These are phyloP conservation scores for Garra rufa DNA, from an alignment of 2,113 vertebrate genomes.

Conservation along the genomic window DNA sequence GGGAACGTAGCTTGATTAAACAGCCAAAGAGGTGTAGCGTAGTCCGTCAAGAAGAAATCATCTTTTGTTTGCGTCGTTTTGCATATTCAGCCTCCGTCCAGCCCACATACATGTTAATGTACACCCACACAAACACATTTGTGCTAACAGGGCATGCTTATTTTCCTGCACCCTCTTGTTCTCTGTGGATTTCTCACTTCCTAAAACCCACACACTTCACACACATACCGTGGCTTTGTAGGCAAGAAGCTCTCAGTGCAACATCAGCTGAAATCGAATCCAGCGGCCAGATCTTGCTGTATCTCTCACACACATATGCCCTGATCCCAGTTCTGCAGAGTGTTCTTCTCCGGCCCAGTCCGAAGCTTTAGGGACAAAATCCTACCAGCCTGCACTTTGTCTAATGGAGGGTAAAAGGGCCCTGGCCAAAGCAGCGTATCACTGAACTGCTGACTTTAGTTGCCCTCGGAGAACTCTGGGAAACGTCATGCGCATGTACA, in stretches of 20 bases:
- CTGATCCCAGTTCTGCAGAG: slow-evolving; percentile 73
- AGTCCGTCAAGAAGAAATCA: slow-evolving; percentile 65
- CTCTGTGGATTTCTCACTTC: slow-evolving; percentile 55
- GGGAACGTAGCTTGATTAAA: slow-evolving; percentile 19
- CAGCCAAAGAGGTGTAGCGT: slow-evolving; percentile 35
- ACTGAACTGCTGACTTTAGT: slow-evolving; percentile 48
- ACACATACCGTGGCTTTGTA: slow-evolving; percentile 46
- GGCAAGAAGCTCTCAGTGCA: slow-evolving; percentile 68
- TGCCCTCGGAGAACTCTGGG: slow-evolving; percentile 35
- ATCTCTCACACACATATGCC: slow-evolving; percentile 73
- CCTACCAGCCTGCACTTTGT: slow-evolving; percentile 55
- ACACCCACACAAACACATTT: slow-evolving; percentile 82
- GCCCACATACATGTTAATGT: slow-evolving; percentile 82
- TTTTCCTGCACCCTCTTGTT: slow-evolving; percentile 62
- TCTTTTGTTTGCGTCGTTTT: slow-evolving; percentile 77
- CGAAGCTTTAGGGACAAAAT: slow-evolving; percentile 62
- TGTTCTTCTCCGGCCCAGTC: slow-evolving; percentile 65
- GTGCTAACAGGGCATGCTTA: slow-evolving; percentile 79
- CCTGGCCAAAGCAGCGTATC: slow-evolving; percentile 36
- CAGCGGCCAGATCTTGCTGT: slow-evolving; percentile 70
- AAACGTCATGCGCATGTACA: slow-evolving; percentile 35
- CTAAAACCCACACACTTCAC: slow-evolving; percentile 55
- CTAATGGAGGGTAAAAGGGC: slow-evolving; percentile 63
- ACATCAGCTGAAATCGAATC: slow-evolving; percentile 80
- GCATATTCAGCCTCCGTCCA: slow-evolving; percentile 77